Base-by-base conservation (phyloP, 37 sponge, comb jelly and placozoan genomes). In the Aplysina aerophoba region DNA sequence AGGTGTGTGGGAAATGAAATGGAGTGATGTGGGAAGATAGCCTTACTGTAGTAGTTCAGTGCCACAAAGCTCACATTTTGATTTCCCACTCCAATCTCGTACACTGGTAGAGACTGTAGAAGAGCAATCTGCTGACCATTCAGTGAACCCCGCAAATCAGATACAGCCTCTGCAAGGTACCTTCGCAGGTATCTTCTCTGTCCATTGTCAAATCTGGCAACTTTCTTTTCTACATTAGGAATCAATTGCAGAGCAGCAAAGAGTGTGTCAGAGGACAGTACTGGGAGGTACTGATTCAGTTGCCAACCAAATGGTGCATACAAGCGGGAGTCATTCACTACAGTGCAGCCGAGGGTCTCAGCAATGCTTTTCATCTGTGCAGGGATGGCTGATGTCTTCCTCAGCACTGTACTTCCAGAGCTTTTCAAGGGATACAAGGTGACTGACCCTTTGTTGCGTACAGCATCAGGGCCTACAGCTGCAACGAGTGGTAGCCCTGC, bases 81-180 rank as follows among this genome's bases (percentile, higher is more conserved):
- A 0, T 28, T 58, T n/a, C 81, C 88, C 36, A 88, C 81, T 31
- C 90, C 90, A 35, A 40, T 81, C 72, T 74, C 73, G 55, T 69
- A 91, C 17, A 91, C 56, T 65, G 87, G 81, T 0, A 91, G 81
- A 15, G 72, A 58, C 35, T 57, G 44, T 16, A 75, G 44, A 50
- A 19, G 41, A 4, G 24, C 38, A 40, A 30, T 53, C 38, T 36
- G 21, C 21, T 40, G 20, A 1, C 41, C 41, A 28, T 27, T 27
- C 64, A 62, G 50, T 44, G 50, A 62, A n/a, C 64, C 28, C 22
- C 2, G 39, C 14, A 41, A 1, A 14, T 53, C 39, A 1, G 44
- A 44, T 53, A 19, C 44, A 75, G 78, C 78, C 4, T 69, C 33
- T 30, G 34, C 71, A 17, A 69, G 34, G 19, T 12, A 34, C 33